Evolutionary conservation across 2,888 invertebrate species (phyloP).

Genomic region (Rhyacophila evoluta): DNA sequence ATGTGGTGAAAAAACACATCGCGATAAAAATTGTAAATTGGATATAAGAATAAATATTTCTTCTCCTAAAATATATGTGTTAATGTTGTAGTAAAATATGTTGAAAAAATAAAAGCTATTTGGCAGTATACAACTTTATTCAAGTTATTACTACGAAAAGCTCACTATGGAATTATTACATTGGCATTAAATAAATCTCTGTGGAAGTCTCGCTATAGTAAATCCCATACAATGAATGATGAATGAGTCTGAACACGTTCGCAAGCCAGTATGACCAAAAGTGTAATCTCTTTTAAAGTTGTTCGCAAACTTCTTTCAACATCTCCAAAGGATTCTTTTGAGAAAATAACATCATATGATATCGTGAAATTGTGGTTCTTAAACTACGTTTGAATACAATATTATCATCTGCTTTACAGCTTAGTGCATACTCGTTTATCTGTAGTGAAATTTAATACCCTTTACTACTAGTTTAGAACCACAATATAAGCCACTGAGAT

Average conservation of each 20-base stretch:
- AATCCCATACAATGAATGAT: slow-evolving; percentile 26
- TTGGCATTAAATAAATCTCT: neutral
- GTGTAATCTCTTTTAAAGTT: slow-evolving; percentile 44
- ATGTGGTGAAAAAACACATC: too few relatives aligned
- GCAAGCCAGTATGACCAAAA: slow-evolving; percentile 33
- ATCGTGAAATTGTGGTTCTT: neutral
- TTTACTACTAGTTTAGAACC: too few relatives aligned
- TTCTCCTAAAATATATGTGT: too few relatives aligned
- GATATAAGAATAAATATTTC: too few relatives aligned
- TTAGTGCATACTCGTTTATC: too few relatives aligned
- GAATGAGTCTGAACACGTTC: slow-evolving; percentile 12
- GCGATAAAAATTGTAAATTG: too few relatives aligned
- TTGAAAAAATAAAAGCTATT: neutral
- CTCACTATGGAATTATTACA: neutral
- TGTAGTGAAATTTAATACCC: too few relatives aligned
- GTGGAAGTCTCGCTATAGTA: neutral
- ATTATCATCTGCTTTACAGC: too few relatives aligned
- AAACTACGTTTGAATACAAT: too few relatives aligned
- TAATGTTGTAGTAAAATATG: too few relatives aligned
- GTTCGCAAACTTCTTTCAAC: slow-evolving; percentile 29
- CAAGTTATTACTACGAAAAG: neutral
- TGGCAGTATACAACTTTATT: neutral
- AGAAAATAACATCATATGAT: slow-evolving; percentile 37
- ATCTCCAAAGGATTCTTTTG: neutral
- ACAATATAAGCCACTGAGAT: too few relatives aligned